Conservation (phyloP, 1,140 invertebrate genomes). For the Harlomillsia oculata region DNA sequence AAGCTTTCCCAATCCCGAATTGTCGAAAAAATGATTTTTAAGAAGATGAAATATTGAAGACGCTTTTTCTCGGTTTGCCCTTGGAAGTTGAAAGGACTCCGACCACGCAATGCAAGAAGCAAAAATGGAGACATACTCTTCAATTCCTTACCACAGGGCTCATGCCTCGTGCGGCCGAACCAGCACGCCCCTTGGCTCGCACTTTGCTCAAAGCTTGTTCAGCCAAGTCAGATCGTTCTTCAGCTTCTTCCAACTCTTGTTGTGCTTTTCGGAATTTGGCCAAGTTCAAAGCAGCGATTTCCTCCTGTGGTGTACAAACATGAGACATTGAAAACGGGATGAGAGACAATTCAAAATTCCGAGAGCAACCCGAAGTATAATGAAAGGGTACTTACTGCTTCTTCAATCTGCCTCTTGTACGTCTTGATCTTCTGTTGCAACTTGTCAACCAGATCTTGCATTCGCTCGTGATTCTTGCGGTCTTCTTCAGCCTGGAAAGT, state of each 20-base stretch:
- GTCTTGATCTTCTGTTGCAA: constrained; percentile 99
- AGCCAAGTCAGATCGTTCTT: constrained; percentile 59
- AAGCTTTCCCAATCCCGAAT: too few relatives aligned
- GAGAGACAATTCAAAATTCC: background rate
- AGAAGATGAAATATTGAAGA: too few relatives aligned
- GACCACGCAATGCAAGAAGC: too few relatives aligned
- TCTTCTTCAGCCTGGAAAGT: constrained; percentile 95
- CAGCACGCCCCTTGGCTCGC: constrained; percentile 86
- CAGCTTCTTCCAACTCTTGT: constrained; percentile 96
- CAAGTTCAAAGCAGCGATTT: constrained; percentile 94
- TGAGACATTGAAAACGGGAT: background rate
- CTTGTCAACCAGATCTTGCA: constrained; percentile 97
- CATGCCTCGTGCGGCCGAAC: constrained; percentile 72
- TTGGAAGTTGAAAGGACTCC: too few relatives aligned
- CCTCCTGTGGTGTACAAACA: constrained; percentile 57
- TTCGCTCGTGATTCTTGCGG: constrained; percentile 93
- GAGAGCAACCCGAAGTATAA: too few relatives aligned
- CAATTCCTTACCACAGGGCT: constrained; percentile 44
- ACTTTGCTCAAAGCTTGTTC: constrained; percentile 96
- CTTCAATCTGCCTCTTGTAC: constrained; percentile 98
- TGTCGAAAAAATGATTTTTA: too few relatives aligned
- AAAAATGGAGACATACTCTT: constrained; percentile 14
- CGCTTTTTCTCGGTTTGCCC: too few relatives aligned
- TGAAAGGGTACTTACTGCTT: constrained; percentile 56
- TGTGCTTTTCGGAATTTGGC: constrained; percentile 98